These are phyloP conservation scores for Tribolium freemani DNA, from an alignment of 2,888 invertebrate genomes.

Conservation along the genomic window DNA sequence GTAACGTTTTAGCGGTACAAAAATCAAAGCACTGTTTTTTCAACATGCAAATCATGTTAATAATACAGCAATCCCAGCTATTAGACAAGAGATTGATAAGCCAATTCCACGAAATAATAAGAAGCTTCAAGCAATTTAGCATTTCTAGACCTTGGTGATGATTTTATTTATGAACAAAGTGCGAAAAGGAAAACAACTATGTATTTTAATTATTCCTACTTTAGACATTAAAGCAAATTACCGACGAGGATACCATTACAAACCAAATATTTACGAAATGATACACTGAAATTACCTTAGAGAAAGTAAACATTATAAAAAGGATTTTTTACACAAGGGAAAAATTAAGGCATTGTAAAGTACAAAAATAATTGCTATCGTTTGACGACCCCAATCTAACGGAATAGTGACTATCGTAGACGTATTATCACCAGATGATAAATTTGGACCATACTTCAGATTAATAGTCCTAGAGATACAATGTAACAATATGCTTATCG, in stretches of 20 bases:
- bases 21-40: slow-evolving; percentile 4
- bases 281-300: background rate
- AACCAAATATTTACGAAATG: background rate
- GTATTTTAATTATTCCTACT: background rate
- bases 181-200: background rate
- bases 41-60: slow-evolving; percentile 22
- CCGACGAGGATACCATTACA: background rate
- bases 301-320: background rate
- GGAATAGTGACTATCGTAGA: background rate
- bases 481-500: background rate
- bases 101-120: slow-evolving; percentile 4
- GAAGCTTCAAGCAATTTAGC: background rate
- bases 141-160: background rate
- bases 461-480: background rate
- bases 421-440: background rate
- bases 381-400: background rate
- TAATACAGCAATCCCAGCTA: slow-evolving; percentile 1
- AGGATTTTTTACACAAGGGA: background rate
- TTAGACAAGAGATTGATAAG: slow-evolving; percentile 16
- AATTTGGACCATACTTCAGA: background rate
- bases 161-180: background rate
- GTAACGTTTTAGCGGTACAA: slow-evolving; percentile 1
- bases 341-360: background rate
- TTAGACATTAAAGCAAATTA: background rate
- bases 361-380: background rate